Base-by-base conservation (phyloP, 2,113 vertebrate genomes). In the Neomonachus schauinslandi region DNA sequence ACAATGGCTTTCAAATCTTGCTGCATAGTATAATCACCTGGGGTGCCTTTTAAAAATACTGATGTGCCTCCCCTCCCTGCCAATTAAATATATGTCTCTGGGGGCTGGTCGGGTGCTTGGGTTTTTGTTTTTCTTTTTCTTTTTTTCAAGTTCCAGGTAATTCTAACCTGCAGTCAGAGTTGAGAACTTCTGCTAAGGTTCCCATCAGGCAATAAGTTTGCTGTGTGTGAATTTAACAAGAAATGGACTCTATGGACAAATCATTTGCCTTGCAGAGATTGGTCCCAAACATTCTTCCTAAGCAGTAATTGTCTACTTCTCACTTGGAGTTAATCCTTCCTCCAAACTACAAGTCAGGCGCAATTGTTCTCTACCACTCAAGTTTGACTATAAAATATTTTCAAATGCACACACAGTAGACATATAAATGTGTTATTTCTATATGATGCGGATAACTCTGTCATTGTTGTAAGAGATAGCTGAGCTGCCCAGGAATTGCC, bases 361-460 rank as follows among this genome's bases (percentile, higher is more conserved):
- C 26, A 93, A 76, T 67, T 74, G 53, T 65, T 82, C 39, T 84
- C 31, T 7, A n/a, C 36, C 46, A 12, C 74, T 97, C 97, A 88
- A 76, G 91, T 92, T 95, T 84, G 74, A 84, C 85, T 94, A 69
- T 84, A 95, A 92, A 97, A 31, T 96, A 89, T 89, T 97, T 97
- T 91, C n/a, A 92, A 79, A 91, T 71, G 51, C 26, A 80, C 5
- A 80, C 77, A 81, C 42, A 19, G 61, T 85, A 82, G 10, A 88
- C 91, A 33, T 67, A 97, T 88, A 88, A 88, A 95, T 83, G 21
- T 21, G 55, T 86, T 67, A 53, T 89, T 97, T 95, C 91, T 76
- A 65, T 51, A 61, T 63, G 92, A 96, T 88, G 65, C 92, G 65
- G 90, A 95, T 91, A 86, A 79, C 51, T 95, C 21, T 21, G 33